phyloP scores from a whole-genome alignment of 2,888 invertebrate genomes.

The Fabriciana adippe region DNA sequence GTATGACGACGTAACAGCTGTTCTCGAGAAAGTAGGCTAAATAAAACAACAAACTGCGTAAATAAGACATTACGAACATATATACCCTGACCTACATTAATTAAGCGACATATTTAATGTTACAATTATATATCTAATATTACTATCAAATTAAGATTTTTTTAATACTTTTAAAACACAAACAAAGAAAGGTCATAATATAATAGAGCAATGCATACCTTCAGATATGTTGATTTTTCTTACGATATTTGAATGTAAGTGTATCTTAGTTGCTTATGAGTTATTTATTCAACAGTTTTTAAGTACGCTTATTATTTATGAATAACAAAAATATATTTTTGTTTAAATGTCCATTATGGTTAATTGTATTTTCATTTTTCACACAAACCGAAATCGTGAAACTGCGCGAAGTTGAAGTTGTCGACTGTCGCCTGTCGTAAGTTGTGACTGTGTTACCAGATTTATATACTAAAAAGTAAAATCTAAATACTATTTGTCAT shows the following conservation, averaged over 20 bases:
- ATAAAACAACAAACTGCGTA: slow-evolving; percentile 43
- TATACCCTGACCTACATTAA: slow-evolving; percentile 10
- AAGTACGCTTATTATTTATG: slow-evolving; percentile 29
- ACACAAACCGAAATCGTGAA: slow-evolving; percentile 53
- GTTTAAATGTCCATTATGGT: slow-evolving; percentile 56
- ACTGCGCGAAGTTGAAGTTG: slow-evolving; percentile 32
- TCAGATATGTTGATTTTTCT: slow-evolving; percentile 43
- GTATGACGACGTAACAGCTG: slow-evolving; percentile 74
- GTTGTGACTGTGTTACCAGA: slow-evolving; percentile 6
- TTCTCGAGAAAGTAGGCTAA: slow-evolving; percentile 64
- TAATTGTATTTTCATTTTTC: slow-evolving; percentile 54
- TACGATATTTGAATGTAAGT: neutral
- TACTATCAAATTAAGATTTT: neutral
- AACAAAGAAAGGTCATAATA: slow-evolving; percentile 45
- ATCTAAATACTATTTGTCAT: too few species aligned
- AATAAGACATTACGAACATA: slow-evolving; percentile 17
- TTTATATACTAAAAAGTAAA: neutral
- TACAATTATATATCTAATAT: neutral
- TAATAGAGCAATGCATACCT: slow-evolving; percentile 59
- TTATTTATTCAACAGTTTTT: slow-evolving; percentile 2
- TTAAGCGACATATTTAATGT: neutral
- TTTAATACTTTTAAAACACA: slow-evolving; percentile 21
- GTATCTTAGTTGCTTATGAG: neutral
- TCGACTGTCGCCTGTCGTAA: neutral
- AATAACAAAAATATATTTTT: slow-evolving; percentile 53